Base-by-base conservation (phyloP, 2,797 vertebrate species). In the Spea hammondii region DNA sequence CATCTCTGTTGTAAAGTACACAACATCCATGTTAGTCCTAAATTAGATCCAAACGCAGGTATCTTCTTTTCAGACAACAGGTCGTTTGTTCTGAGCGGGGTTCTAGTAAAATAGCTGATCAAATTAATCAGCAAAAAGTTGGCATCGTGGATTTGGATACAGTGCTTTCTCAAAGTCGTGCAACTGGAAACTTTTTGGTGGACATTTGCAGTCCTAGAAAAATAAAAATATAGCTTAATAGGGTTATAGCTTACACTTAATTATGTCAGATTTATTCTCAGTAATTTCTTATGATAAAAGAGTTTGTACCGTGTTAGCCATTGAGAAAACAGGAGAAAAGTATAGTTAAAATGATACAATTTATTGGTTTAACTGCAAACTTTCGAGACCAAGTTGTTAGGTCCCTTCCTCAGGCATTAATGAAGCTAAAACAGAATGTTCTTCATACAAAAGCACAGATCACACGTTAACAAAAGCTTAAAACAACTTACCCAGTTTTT, bases 401-500 rank as follows among this genome's bases (percentile, higher is more conserved):
- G 32, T 32, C 32, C 32, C 32, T 32, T 32, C 32, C 32, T 32
- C 32, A 2, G 2, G 2, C 32, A 32, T 32, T 32, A 32, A 32
- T 32, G 32, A 32, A 32, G 32, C 32, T 3, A 32, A 32, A 32
- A 32, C 32, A 32, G 32, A 32, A 32, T 32, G 32, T 32, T 32
- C 32, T 3, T 32, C 1, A 32, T 32, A 32, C 32, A 32, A 32
- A 32, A 32, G 32, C 32, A 32, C 32, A 32, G 32, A 32, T 32
- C 3, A 32, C 32, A 32, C 32, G 32, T 32, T 32, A 32, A 32
- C 32, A 32, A 32, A 32, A 32, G 32, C 32, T 32, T 32, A 32
- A 32, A 32, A 57, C 44, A 9, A 44, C 75, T 88, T 80, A 94
- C 93, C 92, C 4, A 94, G 83, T 65, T 82, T 86, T 84, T 91